These are phyloP conservation scores for Sphinx pinastri DNA, from an alignment of 2,888 invertebrate genomes.

Conservation along the genomic window DNA sequence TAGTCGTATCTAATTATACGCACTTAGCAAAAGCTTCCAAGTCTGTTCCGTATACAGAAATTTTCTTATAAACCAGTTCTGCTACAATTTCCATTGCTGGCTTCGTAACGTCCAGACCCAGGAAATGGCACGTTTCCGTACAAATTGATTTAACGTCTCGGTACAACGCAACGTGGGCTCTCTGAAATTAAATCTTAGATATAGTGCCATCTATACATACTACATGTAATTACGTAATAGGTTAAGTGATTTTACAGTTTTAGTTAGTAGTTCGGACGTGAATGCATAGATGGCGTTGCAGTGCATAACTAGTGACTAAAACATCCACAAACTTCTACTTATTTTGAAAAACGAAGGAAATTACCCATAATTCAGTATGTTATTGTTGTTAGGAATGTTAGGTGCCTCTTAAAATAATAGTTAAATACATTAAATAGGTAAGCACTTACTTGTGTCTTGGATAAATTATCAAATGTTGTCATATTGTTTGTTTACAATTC, in stretches of 20 bases:
- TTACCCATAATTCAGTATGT: no score
- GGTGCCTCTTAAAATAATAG: no score
- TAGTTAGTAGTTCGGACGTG: neutral
- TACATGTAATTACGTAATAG: constrained; percentile 23
- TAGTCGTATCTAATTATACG: constrained; percentile 24
- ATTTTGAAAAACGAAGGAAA: no score
- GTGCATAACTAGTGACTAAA: neutral
- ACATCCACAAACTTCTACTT: neutral
- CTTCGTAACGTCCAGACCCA: constrained; percentile 79
- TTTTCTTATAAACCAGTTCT: constrained; percentile 85
- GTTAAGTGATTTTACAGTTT: neutral
- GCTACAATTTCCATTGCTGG: constrained; percentile 84
- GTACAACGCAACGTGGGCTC: constrained; percentile 82
- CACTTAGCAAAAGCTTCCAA: constrained; percentile 88
- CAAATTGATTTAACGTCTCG: constrained; percentile 82
- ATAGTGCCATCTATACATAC: constrained; percentile 45
- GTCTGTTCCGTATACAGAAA: constrained; percentile 81
- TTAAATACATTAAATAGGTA: no score
- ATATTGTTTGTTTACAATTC: constrained; percentile 37
- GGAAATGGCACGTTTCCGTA: constrained; percentile 78
- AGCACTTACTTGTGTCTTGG: constrained; percentile 56
- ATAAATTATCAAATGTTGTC: constrained; percentile 58
- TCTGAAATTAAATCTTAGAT: constrained; percentile 64
- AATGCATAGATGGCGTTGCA: constrained; percentile 8
- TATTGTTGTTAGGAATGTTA: no score